Conservation (phyloP, 92 coral and sea anemone species). For the Epizoanthus stellaris region DNA sequence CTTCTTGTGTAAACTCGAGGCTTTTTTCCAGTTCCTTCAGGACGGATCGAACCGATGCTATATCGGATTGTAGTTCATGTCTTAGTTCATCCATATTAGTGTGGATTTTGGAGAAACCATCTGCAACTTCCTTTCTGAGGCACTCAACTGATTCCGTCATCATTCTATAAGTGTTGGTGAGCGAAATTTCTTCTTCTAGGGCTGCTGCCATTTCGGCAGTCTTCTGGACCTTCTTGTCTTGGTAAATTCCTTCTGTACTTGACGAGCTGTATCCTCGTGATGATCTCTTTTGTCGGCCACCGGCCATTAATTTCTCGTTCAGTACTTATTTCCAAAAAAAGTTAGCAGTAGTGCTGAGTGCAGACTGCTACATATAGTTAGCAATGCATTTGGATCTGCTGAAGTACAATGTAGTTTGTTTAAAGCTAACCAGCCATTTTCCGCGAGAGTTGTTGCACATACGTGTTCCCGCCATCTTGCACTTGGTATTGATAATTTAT, state of each 20-base stretch:
- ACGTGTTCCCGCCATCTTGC: too few species aligned
- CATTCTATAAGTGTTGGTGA: background rate
- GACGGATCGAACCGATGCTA: background rate
- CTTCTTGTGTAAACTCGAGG: slow-evolving; percentile 12
- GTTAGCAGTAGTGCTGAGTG: too few species aligned
- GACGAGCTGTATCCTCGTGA: slow-evolving; percentile 5
- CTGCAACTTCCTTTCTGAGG: slow-evolving; percentile 2
- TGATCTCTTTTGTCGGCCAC: slow-evolving; percentile 2
- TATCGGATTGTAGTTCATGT: slow-evolving; percentile 5
- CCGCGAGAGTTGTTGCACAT: too few species aligned
- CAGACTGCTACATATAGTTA: too few species aligned
- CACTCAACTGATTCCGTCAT: background rate
- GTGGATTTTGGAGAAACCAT: slow-evolving; percentile 13
- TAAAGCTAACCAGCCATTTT: too few species aligned
- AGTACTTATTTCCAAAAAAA: too few species aligned
- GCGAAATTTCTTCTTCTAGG: background rate
- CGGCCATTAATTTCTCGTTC: background rate
- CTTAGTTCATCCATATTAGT: slow-evolving; percentile 4
- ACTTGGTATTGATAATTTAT: too few species aligned
- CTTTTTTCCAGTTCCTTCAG: background rate
- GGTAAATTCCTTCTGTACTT: background rate
- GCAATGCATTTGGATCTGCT: too few species aligned
- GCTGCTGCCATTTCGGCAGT: background rate
- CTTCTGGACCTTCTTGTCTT: background rate
- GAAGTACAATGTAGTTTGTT: too few species aligned